Percentiles rank a stretch among this genome's conserved stretches.
phyloP scores from a whole-genome alignment of 2,113 vertebrate genomes.

The Benthochromis sp. region DNA sequence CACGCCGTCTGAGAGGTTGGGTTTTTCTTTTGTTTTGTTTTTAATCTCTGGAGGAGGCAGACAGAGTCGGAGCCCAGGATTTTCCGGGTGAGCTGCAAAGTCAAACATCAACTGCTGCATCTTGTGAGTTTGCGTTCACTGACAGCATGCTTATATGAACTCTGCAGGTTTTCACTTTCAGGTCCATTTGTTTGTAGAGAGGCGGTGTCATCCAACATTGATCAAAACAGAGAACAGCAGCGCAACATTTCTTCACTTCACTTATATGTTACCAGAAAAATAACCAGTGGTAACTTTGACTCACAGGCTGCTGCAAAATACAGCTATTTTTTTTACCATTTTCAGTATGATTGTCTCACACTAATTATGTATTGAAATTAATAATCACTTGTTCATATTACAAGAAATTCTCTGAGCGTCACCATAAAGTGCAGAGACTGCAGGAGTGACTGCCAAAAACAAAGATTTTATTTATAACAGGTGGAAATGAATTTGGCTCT shows the following conservation, averaged over 20 bases:
- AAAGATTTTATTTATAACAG: not conserved
- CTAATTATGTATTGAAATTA: not conserved
- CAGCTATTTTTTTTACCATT: not conserved
- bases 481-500: not conserved
- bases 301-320: not conserved
- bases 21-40: not conserved
- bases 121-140: not conserved
- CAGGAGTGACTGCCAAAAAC: not conserved
- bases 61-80: not conserved
- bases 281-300: not conserved
- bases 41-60: not conserved
- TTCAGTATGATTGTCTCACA: not conserved
- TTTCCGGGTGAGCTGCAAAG: slow-evolving; percentile 2
- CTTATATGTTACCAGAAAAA: not conserved
- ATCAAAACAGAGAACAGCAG: not conserved
- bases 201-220: not conserved
- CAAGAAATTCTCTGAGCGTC: not conserved
- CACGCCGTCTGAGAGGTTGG: not conserved
- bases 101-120: not conserved
- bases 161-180: not conserved
- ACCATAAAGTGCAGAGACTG: not conserved
- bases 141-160: not conserved
- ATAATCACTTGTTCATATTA: not conserved
- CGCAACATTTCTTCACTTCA: not conserved
- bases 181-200: not conserved